Conservation (phyloP, 2,113 vertebrate species). For the Cisticola juncidis region DNA sequence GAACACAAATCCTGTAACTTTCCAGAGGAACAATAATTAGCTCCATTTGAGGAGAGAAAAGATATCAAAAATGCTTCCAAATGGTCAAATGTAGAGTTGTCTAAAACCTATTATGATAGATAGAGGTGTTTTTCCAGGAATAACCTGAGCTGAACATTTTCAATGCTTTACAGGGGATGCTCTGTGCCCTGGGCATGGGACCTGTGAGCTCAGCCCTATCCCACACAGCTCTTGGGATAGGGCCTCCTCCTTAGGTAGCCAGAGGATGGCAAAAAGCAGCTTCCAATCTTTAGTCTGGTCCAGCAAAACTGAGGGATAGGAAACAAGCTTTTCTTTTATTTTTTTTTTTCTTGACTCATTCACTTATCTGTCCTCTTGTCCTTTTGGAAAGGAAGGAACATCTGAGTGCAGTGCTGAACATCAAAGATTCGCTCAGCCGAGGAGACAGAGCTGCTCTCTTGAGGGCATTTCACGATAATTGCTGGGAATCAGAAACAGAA, state of each 20-base stretch:
- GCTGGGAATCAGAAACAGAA: not conserved
- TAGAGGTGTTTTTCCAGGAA: not conserved
- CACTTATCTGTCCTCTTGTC: not conserved
- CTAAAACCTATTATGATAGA: fast-evolving
- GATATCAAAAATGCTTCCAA: not conserved
- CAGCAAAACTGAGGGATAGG: not conserved
- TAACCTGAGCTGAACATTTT: not conserved
- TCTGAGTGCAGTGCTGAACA: slow-evolving; percentile 39
- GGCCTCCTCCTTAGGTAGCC: not conserved
- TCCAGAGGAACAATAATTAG: not conserved
- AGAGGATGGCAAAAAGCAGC: not conserved
- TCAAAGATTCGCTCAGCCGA: slow-evolving; percentile 20
- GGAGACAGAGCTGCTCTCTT: slow-evolving; percentile 42
- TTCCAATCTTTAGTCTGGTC: not conserved
- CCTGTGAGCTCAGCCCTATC: not conserved
- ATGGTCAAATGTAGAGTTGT: not conserved
- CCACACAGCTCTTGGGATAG: not conserved
- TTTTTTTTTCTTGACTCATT: not conserved
- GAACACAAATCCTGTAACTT: not conserved
- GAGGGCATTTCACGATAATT: not conserved
- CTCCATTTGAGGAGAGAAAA: not conserved
- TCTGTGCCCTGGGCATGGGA: not conserved
- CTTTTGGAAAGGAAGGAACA: slow-evolving; percentile 56
- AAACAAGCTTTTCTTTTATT: not conserved
- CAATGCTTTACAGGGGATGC: not conserved